Conservation (phyloP, 2,888 invertebrate genomes). For the Eugnorisma glareosa region DNA sequence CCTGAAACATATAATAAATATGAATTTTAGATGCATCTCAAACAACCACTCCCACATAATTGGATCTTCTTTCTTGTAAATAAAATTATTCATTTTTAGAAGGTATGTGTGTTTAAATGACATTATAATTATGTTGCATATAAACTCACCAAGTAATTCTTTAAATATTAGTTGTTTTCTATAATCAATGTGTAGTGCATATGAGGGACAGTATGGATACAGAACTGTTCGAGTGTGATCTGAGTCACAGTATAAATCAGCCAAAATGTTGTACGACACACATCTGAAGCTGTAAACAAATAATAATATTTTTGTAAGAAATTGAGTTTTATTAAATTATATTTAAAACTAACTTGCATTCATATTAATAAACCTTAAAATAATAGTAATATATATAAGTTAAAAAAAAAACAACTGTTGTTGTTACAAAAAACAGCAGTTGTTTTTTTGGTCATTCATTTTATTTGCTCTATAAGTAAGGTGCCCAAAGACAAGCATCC, state of each 20-base stretch:
- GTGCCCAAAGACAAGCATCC: too few relatives aligned
- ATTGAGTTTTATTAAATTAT: not conserved
- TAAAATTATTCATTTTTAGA: not conserved
- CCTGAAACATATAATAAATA: conserved; percentile 85
- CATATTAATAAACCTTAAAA: too few relatives aligned
- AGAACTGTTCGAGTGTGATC: conserved; percentile 93
- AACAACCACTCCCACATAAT: not conserved
- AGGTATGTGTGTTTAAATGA: not conserved
- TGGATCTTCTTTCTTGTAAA: not conserved
- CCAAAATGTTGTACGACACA: conserved; percentile 97
- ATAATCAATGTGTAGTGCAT: conserved; percentile 95
- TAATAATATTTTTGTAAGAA: conserved; percentile 15
- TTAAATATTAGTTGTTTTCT: conserved; percentile 96
- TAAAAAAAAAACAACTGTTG: not conserved
- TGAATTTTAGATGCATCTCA: not conserved
- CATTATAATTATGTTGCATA: not conserved
- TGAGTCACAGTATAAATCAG: conserved; percentile 97
- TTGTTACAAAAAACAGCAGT: too few relatives aligned
- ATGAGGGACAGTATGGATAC: conserved; percentile 96
- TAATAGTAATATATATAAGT: too few relatives aligned
- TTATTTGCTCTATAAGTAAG: not conserved
- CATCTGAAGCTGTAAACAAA: conserved; percentile 92
- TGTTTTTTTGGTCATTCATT: not conserved
- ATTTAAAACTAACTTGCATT: too few relatives aligned
- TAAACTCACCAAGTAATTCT: conserved; percentile 93